Evolutionary conservation across 2,113 vertebrate species (phyloP), one percentile per base, ranked within the genome.

Genomic region (Uropsilus gracilis): DNA sequence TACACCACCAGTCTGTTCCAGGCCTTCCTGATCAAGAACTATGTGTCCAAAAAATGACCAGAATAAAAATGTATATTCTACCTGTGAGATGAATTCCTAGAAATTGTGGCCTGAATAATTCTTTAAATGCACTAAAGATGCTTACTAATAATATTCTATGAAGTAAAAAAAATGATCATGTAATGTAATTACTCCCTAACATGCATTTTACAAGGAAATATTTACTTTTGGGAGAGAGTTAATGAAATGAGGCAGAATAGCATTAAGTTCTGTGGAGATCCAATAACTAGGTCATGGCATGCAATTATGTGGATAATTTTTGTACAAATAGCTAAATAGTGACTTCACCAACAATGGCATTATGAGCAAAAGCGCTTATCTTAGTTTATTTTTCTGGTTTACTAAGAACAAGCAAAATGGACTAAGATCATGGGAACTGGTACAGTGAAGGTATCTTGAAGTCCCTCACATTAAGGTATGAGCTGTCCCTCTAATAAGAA

Each of bases 111-210:
- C 17, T 82, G 20, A 94, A 71, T 53, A 69, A 92, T 69, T 88
- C 63, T 72, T 68, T 86, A 85, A 77, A 68, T 64, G 28, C 50
- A 89, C 64, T 89, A 48, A 81, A 76, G 30, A 91, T 17, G 34
- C 44, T 76, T 76, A 91, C 66, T 95, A 78, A 87, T n/a, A 95
- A 87, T 77, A 87, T 73, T 89, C 91, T 85, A 55, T 20, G 92
- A 82, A 89, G 71, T 32, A 91, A 83, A 93, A 83, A 93, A 71
- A 80, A 63, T 61, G 10, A 91, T 73, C 39, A 37, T 46, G 10
- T 34, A 78, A 73, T 59, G 75, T 37, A 84, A 76, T 59, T 13
- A 87, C 20, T n/a, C 11, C 13, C 37, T 77, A 91, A 90, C 12
- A 66, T 61, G 11, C 13, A 90, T 59, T 94, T 87, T 66, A 86